Base-by-base conservation (phyloP, 2,113 vertebrate genomes). In the Marmota flaviventris region DNA sequence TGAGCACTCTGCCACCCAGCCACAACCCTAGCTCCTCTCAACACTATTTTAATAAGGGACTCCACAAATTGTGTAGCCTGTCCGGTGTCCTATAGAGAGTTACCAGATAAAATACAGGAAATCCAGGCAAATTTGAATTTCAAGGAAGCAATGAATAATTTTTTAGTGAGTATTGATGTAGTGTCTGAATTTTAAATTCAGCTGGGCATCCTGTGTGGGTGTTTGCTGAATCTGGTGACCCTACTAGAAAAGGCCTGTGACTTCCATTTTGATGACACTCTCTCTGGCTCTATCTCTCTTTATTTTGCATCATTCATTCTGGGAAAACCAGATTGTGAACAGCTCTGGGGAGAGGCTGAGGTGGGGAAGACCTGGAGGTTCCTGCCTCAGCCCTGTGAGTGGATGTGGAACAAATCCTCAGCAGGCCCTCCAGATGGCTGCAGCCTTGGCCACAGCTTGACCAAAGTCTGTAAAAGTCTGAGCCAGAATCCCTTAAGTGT, bases 41-140 rank as follows among this genome's bases (percentile, higher is more conserved):
- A 17, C 24, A 11, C 32, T n/a, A 12, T 72, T 73, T 69, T 25
- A 88, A 51, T 12, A n/a, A 91, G 51, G 70, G 42, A 4, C 17
- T 9, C 53, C 24, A 6, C 8, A 22, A 63, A 63, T 78, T 63
- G 73, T 0, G 4, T 34, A 70, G 72, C 14, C 61, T 12, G 72
- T 67, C 73, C 77, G 61, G 65, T 10, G 42, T 69, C 58, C 51
- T 76, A 76, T 65, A 82, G 45, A 77, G 29, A 27, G 45, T 65
- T 94, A 51, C 51, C 75, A 81, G 79, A 34, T 70, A 85, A 79
- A 88, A 56, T 86, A 77, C 25, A 95, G 77, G 22, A 79, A 88
- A 7, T 51, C 72, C 20, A 12, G 48, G 25, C 25, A 88, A 69
- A 79, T 85, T 37, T 48, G 48, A 75, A 75, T 84, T 84, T 91